These are phyloP conservation scores for Mycteria americana DNA, from an alignment of 2,797 vertebrate species.

Conservation along the genomic window DNA sequence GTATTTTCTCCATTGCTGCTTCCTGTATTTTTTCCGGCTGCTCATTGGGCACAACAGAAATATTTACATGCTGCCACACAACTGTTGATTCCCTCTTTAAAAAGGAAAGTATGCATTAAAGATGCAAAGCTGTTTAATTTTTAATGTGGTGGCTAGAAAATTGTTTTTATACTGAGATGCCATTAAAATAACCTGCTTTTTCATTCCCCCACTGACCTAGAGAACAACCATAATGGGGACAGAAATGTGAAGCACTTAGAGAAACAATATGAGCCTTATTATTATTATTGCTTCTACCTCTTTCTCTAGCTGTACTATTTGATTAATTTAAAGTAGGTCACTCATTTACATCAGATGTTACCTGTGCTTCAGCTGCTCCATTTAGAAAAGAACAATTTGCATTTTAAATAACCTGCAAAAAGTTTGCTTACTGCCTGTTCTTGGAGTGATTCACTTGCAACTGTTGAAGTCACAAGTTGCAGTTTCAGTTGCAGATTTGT, in stretches of 20 bases:
- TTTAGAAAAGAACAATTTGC: not conserved
- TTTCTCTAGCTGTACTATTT: not conserved
- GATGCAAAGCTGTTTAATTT: conserved; percentile 43
- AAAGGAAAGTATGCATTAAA: conserved; percentile 36
- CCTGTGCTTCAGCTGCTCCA: not conserved
- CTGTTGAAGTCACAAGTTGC: not conserved
- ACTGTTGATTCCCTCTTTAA: conserved; percentile 9
- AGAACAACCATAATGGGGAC: not conserved
- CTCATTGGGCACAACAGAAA: not conserved
- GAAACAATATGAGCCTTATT: not conserved
- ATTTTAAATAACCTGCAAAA: conserved; percentile 5
- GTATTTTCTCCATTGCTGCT: not conserved
- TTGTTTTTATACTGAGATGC: not conserved
- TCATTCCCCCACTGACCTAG: not conserved
- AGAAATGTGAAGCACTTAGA: not conserved
- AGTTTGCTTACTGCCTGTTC: not conserved
- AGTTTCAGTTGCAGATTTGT: not conserved
- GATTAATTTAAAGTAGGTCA: conserved; percentile 2
- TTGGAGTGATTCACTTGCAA: not conserved
- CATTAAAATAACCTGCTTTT: conserved; percentile 19
- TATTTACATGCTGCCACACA: not conserved
- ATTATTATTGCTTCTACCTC: not conserved
- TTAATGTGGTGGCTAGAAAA: conserved; percentile 20
- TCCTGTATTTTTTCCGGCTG: not conserved
- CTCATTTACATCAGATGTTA: conserved; percentile 12